Percentiles rank a stretch among this genome's conserved stretches.
Conservation (phyloP, 1,140 invertebrate species). For the Leptopilina boulardi region DNA sequence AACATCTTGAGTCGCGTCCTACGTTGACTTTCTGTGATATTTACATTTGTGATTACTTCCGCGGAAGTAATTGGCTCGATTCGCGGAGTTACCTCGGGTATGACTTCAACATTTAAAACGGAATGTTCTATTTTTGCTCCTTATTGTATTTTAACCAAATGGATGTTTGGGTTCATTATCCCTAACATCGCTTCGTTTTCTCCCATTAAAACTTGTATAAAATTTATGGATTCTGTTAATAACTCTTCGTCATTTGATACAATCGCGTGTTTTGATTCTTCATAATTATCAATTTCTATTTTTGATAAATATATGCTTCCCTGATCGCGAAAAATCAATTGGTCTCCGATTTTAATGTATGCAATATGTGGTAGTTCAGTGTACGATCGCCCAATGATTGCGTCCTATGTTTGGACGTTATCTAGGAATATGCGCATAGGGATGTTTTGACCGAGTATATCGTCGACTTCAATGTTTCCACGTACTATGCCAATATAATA, state of each 20-base stretch:
- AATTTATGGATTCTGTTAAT: slow-evolving; percentile 18
- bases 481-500: slow-evolving; percentile 43
- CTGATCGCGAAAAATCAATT: neutral
- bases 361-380: neutral
- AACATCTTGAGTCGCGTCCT: slow-evolving; percentile 15
- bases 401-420: neutral
- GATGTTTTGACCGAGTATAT: too few relatives aligned
- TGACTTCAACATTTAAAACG: neutral
- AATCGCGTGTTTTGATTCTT: neutral
- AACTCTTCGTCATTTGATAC: neutral
- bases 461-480: neutral
- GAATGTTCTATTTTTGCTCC: neutral
- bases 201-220: neutral
- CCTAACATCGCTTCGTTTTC: neutral
- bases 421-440: too few relatives aligned
- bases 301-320: neutral
- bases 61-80: neutral
- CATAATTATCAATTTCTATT: neutral
- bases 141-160: neutral
- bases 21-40: neutral
- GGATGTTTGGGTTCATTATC: neutral
- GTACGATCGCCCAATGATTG: neutral
- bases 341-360: slow-evolving; percentile 20
- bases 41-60: neutral
- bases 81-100: neutral